Percentiles rank a stretch among this genome's conserved stretches.
Conservation (phyloP, 2,888 invertebrate genomes). For the Marronus borbonicus region DNA sequence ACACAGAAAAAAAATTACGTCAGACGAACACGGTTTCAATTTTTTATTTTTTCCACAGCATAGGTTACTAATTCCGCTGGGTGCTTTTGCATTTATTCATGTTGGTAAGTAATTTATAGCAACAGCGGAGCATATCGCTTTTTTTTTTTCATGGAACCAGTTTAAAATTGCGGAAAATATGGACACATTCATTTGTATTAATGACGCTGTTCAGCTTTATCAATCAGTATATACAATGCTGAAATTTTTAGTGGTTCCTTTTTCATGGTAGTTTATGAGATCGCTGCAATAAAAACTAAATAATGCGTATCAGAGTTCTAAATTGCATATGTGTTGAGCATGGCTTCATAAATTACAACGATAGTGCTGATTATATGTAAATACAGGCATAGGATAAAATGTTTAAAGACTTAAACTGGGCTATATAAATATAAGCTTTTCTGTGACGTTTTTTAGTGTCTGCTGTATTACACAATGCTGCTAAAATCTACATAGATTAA, state of each 20-base stretch:
- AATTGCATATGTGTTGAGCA: neutral
- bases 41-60: neutral
- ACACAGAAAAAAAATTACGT: slow-evolving; percentile 17
- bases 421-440: no score
- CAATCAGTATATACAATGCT: slow-evolving; percentile 19
- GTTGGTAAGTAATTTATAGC: slow-evolving; percentile 35
- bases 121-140: slow-evolving; percentile 24
- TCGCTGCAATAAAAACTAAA: neutral
- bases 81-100: slow-evolving; percentile 24
- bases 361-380: neutral
- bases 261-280: slow-evolving; percentile 16
- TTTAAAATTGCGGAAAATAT: slow-evolving; percentile 30
- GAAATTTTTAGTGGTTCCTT: slow-evolving; percentile 26
- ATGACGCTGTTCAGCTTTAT: slow-evolving; percentile 26
- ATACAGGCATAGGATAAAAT: no score
- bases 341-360: neutral
- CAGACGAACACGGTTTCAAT: slow-evolving; percentile 15
- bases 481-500: no score
- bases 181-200: slow-evolving; percentile 31
- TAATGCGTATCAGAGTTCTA: neutral
- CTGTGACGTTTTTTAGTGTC: no score
- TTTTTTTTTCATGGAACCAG: slow-evolving; percentile 3
- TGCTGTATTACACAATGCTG: no score
- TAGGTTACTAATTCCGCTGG: slow-evolving; percentile 21
- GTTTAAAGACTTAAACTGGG: no score